Base-by-base conservation (phyloP, 2,888 invertebrate species). In the Eledona agricola region DNA sequence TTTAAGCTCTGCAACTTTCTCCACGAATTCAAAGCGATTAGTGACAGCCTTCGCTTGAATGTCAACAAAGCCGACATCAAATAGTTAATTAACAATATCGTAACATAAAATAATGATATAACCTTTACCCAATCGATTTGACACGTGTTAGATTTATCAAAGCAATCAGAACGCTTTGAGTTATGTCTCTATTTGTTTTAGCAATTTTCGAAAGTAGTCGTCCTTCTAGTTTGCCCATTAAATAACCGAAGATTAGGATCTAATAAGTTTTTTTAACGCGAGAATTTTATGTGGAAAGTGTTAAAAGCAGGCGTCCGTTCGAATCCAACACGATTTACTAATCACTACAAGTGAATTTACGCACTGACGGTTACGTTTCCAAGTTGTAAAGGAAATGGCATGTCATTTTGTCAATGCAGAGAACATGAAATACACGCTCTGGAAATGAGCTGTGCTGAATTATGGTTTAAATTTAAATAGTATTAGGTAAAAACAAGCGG, bases 381-480 rank as follows among this genome's bases (percentile, higher is more conserved):
- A 42, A 42, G 20, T 47, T 42, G 7, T 34, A 35, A 47, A 47
- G 53, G 53, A 53, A 53, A 53, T 53, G 28, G 53, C 40, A 46
- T 47, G 53, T 53, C 53, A 53, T 46, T 53, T 47, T 53, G 53
- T 47, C 53, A 53, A 46, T 53, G 23, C 15, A 40, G 26, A 53
- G 34, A 22, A 38, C 34, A 40, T 53, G 47, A 53, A 47, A 53
- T 53, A 53, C 47, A 47, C 22, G 26, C 17, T 12, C 53, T 47
- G 53, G 53, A 53, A 53, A 53, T 53, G 47, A 53, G 32, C 46
- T 28, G 19, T 53, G n/a, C 15, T 53, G 42, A 40, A 47, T 53
- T 53, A 53, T 53, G 47, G 40, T 35, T 22, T n/a, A 34, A 47
- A 47, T 53, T 40, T 53, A 42, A 53, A 53, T 40, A 47, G 13